phyloP scores from a whole-genome alignment of 2,888 invertebrate genomes.

The Agrotis exclamationis region DNA sequence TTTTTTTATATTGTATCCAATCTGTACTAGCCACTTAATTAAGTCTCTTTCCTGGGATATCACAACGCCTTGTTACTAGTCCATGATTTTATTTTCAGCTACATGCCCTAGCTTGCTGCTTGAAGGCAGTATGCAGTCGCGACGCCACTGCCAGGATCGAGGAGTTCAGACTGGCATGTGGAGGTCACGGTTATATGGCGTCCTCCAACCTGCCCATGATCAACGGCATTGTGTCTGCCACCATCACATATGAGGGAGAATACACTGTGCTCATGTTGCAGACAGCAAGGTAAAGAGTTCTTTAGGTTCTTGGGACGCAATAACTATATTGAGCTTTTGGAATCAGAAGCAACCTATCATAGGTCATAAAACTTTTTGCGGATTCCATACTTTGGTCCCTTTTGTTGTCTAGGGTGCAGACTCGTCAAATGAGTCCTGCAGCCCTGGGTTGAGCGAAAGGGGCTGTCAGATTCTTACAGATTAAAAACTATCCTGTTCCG shows the following conservation, averaged over 20 bases:
- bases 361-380: too few relatives aligned
- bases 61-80: too few relatives aligned
- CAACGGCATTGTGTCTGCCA: constrained; percentile 95
- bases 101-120: constrained; percentile 97
- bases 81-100: constrained; percentile 89
- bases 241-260: constrained; percentile 98
- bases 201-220: constrained; percentile 96
- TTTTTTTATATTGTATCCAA: neutral
- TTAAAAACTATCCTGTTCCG: too few relatives aligned
- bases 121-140: constrained; percentile 96
- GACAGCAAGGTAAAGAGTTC: constrained; percentile 92
- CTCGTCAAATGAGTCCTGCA: too few relatives aligned
- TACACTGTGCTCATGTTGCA: constrained; percentile 97
- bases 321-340: neutral
- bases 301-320: too few relatives aligned
- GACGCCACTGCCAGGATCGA: constrained; percentile 94
- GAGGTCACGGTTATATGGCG: constrained; percentile 98
- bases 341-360: too few relatives aligned
- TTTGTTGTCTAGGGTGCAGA: too few relatives aligned
- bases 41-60: too few relatives aligned
- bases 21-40: neutral
- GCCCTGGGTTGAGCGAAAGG: too few relatives aligned
- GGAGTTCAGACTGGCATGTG: constrained; percentile 96
- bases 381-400: too few relatives aligned
- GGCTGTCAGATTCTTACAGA: too few relatives aligned